phyloP scores from a whole-genome alignment of 2,888 invertebrate species.

The Mimachlamys varia region DNA sequence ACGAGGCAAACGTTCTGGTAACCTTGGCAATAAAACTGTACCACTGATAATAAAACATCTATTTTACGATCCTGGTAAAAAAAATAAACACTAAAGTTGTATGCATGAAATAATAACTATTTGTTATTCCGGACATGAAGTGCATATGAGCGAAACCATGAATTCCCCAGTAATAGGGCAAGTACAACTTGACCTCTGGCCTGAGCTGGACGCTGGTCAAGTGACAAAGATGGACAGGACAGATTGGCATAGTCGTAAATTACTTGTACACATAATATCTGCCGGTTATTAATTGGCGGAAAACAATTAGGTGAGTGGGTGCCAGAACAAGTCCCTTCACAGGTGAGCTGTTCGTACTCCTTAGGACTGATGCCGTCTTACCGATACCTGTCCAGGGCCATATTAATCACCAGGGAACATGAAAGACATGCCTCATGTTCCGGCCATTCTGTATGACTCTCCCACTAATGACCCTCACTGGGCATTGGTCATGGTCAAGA shows the following conservation, averaged over 20 bases:
- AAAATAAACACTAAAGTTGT: conserved; percentile 3
- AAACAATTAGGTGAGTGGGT: conserved; percentile 7
- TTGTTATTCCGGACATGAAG: not conserved
- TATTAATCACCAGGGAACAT: not conserved
- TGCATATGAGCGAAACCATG: not conserved
- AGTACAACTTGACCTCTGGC: not conserved
- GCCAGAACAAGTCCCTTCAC: not conserved
- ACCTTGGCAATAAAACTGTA: not conserved
- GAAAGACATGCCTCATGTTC: not conserved
- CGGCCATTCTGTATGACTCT: not conserved
- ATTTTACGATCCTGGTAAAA: not conserved
- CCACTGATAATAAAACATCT: conserved; percentile 8
- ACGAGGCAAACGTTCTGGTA: not conserved
- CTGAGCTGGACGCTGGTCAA: not conserved
- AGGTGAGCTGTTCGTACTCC: not conserved
- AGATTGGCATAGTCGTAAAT: not conserved
- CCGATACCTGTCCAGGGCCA: not conserved
- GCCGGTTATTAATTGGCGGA: not conserved
- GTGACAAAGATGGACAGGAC: not conserved
- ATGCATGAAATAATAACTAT: not conserved
- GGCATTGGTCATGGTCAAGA: not conserved
- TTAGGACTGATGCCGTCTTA: not conserved
- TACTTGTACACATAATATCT: not conserved
- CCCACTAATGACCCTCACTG: not conserved
- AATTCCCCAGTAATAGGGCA: not conserved